Percentiles rank a stretch among this genome's conserved stretches.
Evolutionary conservation across 1,140 invertebrate genomes (phyloP).

Genomic region (Gonatopus flavifemur): DNA sequence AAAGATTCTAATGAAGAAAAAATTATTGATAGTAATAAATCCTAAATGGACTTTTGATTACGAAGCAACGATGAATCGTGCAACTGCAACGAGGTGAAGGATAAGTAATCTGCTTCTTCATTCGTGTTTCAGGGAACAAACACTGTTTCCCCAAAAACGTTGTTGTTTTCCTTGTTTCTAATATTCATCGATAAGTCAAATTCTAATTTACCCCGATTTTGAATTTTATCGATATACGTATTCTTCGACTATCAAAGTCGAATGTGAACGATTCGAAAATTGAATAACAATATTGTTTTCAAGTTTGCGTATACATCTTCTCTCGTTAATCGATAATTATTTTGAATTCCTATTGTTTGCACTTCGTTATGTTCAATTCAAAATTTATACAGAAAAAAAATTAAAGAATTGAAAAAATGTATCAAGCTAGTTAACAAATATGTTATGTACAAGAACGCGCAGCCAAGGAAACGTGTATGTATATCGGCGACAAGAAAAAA

Average conservation of each 20-base stretch:
- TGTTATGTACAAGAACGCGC: conserved; percentile 19
- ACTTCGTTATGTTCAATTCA: neutral
- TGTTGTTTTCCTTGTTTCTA: too few relatives aligned
- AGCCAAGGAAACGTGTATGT: neutral
- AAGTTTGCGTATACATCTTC: too few relatives aligned
- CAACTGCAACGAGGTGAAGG: conserved; percentile 29
- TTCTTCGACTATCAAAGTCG: too few relatives aligned
- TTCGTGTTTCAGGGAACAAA: conserved; percentile 31
- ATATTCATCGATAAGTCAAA: too few relatives aligned
- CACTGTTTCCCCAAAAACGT: conserved; percentile 41
- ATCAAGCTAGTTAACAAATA: conserved; percentile 1
- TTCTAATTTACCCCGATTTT: too few relatives aligned
- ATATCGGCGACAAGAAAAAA: neutral
- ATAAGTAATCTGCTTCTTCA: conserved; percentile 25
- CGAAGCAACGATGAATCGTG: conserved; percentile 26
- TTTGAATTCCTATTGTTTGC: neutral
- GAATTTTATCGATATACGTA: conserved; percentile 3
- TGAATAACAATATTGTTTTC: too few relatives aligned
- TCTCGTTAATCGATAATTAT: too few relatives aligned
- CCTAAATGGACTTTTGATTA: too few relatives aligned
- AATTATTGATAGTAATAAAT: too few relatives aligned
- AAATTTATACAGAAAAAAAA: conserved; percentile 8
- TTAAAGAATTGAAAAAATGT: neutral
- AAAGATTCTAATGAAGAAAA: too few relatives aligned
- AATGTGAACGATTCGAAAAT: too few relatives aligned